Conservation (phyloP, 2,797 vertebrate species). For the Percopsis omiscomaycus region DNA sequence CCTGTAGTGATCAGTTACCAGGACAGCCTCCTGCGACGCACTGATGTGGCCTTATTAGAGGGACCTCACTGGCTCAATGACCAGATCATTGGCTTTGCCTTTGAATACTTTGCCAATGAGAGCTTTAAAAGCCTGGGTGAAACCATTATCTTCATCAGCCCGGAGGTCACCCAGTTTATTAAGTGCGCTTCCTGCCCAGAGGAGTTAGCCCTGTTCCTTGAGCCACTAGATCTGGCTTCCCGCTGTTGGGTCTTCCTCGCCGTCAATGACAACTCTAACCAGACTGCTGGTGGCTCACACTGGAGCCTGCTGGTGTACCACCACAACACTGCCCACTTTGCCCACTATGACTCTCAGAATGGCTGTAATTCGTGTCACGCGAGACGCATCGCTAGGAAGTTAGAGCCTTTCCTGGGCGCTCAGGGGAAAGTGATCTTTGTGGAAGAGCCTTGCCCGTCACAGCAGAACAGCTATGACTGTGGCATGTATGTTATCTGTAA, state of each 20-base stretch:
- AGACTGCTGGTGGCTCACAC: conserved; percentile 90
- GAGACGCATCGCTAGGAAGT: conserved; percentile 83
- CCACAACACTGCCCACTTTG: conserved; percentile 81
- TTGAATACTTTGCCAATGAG: conserved; percentile 88
- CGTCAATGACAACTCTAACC: conserved; percentile 93
- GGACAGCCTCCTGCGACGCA: conserved; percentile 91
- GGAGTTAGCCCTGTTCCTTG: conserved; percentile 88
- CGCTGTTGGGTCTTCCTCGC: conserved; percentile 89
- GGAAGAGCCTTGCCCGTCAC: conserved; percentile 89
- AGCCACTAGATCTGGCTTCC: conserved; percentile 83
- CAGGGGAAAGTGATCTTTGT: conserved; percentile 75
- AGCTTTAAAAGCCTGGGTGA: conserved; percentile 80
- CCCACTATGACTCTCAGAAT: conserved; percentile 94
- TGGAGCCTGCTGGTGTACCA: conserved; percentile 95
- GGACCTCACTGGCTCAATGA: conserved; percentile 96
- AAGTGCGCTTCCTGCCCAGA: conserved; percentile 87
- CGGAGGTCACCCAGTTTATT: conserved; percentile 97
- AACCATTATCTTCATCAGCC: conserved; percentile 86
- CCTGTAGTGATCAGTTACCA: conserved; percentile 93
- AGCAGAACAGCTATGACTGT: conserved; percentile 98
- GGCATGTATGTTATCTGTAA: conserved; percentile 98
- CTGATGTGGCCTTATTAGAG: conserved; percentile 88
- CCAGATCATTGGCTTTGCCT: conserved; percentile 93
- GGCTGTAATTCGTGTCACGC: conserved; percentile 88
- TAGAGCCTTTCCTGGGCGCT: conserved; percentile 83